A percentile compares a stretch with the other conserved stretches of the same genome.
phyloP scores from a whole-genome alignment of 2,797 vertebrate species.

The Neopelma chrysocephalum region DNA sequence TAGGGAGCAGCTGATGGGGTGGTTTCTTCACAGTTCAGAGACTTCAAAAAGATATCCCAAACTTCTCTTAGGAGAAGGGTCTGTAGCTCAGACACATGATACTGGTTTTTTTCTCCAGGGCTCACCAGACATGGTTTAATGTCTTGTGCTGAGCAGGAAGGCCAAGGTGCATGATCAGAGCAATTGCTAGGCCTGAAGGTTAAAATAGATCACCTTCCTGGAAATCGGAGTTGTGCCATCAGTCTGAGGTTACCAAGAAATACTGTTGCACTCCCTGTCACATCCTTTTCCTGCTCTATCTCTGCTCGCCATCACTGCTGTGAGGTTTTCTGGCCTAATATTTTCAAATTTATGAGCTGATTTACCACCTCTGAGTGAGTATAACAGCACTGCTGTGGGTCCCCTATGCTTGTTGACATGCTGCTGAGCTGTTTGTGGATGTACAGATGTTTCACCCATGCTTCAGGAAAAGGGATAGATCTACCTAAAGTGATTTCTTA shows the following conservation, averaged over 20 bases:
- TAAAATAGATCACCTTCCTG: neutral
- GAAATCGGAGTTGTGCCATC: neutral
- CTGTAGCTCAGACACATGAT: neutral
- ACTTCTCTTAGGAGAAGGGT: neutral
- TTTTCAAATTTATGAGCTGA: neutral
- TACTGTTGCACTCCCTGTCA: neutral
- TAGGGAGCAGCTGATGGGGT: neutral
- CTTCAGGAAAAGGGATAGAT: neutral
- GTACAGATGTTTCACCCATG: neutral
- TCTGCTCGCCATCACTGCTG: neutral
- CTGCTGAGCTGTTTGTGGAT: neutral
- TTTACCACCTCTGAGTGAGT: neutral
- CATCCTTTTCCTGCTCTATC: neutral
- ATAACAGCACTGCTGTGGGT: neutral
- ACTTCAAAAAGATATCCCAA: neutral
- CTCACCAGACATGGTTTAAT: neutral
- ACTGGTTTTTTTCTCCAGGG: neutral
- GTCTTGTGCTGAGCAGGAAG: neutral
- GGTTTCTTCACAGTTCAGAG: neutral
- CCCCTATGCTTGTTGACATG: fast-evolving
- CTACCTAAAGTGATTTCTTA: neutral
- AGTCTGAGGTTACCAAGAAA: neutral
- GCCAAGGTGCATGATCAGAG: neutral
- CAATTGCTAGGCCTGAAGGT: neutral
- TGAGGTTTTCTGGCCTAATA: neutral